Conservation (phyloP, 2,797 vertebrate genomes). For the Poeciliopsis gracilis region DNA sequence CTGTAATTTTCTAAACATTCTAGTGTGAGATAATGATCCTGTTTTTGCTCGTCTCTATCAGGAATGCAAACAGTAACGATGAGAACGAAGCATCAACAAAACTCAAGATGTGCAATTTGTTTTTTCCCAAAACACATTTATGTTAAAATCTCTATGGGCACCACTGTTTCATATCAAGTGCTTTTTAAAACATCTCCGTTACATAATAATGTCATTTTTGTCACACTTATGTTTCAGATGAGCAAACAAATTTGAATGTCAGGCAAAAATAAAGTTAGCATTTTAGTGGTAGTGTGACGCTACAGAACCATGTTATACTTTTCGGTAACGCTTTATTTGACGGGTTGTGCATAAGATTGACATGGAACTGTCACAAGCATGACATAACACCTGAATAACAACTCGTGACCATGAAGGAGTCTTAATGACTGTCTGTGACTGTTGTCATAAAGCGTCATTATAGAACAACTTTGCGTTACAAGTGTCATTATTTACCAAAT, state of each 20-base stretch:
- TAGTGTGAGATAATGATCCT: background rate
- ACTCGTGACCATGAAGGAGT: too few species aligned
- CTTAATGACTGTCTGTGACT: too few species aligned
- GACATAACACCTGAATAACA: too few species aligned
- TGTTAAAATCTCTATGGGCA: background rate
- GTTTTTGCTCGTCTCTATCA: background rate
- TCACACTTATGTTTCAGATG: background rate
- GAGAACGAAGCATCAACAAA: background rate
- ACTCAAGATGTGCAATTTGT: too few species aligned
- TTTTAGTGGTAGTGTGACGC: background rate
- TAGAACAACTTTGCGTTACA: too few species aligned
- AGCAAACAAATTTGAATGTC: background rate
- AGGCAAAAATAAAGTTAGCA: background rate
- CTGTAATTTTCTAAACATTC: background rate
- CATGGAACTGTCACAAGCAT: too few species aligned
- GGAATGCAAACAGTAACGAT: background rate
- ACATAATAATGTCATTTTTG: background rate
- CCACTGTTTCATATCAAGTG: background rate
- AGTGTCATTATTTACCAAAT: too few species aligned
- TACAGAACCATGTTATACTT: background rate
- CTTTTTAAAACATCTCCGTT: conserved; percentile 6
- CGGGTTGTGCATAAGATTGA: too few species aligned
- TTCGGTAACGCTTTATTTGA: too few species aligned
- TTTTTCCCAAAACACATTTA: too few species aligned
- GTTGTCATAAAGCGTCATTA: too few species aligned